Percentiles rank a stretch among this genome's conserved stretches.
These are phyloP conservation scores for Copidosoma aretas DNA, from an alignment of 2,888 invertebrate genomes.

Conservation along the genomic window DNA sequence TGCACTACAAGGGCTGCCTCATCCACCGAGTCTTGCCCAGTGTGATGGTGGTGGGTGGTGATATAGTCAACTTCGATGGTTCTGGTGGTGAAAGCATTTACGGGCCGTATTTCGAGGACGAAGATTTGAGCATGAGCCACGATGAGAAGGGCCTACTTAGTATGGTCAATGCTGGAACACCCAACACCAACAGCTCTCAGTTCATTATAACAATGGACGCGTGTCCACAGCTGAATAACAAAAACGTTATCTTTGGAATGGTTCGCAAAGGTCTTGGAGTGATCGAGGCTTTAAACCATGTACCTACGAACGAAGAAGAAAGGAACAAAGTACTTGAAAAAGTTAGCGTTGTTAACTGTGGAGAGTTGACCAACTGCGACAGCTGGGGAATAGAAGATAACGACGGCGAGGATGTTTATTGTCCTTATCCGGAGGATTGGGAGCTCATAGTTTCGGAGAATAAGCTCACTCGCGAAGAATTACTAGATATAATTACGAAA, in stretches of 20 bases:
- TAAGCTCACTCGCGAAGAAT: slow-evolving; percentile 56
- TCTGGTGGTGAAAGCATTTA: slow-evolving; percentile 94
- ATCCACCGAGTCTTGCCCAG: slow-evolving; percentile 87
- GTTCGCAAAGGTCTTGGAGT: slow-evolving; percentile 79
- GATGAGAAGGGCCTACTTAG: slow-evolving; percentile 73
- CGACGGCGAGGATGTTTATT: slow-evolving; percentile 75
- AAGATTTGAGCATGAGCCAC: slow-evolving; percentile 77
- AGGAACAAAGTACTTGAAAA: slow-evolving; percentile 63
- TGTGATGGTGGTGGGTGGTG: slow-evolving; percentile 90
- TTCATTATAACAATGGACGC: slow-evolving; percentile 86
- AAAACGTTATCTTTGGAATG: slow-evolving; percentile 82
- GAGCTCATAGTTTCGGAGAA: slow-evolving; percentile 51
- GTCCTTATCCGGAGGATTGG: slow-evolving; percentile 82
- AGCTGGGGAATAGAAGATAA: slow-evolving; percentile 73
- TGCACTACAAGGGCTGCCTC: slow-evolving; percentile 83
- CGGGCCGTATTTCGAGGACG: slow-evolving; percentile 88
- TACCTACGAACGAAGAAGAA: slow-evolving; percentile 69
- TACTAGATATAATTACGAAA: slow-evolving; percentile 65
- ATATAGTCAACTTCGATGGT: slow-evolving; percentile 81
- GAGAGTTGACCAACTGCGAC: slow-evolving; percentile 69
- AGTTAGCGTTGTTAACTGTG: slow-evolving; percentile 68
- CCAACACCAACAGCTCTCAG: slow-evolving; percentile 91
- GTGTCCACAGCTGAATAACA: slow-evolving; percentile 79
- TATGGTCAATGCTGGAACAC: slow-evolving; percentile 80
- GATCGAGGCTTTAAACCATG: slow-evolving; percentile 73